Evolutionary conservation across 2,113 vertebrate species (phyloP).

Genomic region (Terrapene triunguis): DNA sequence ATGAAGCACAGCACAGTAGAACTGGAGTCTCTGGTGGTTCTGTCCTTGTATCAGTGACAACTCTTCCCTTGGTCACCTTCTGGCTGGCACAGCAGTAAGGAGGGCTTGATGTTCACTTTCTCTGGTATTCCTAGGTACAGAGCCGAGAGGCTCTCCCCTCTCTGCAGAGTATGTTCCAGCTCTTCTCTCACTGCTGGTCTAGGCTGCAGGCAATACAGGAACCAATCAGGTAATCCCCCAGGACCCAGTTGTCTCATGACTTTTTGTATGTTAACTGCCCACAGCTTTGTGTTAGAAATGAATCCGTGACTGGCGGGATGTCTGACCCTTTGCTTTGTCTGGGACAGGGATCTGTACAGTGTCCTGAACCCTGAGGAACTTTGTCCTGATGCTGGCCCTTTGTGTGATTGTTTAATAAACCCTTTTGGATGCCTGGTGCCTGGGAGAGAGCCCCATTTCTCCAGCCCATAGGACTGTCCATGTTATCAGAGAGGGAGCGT

Average conservation of each 20-base stretch:
- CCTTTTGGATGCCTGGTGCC: not conserved
- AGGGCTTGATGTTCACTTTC: not conserved
- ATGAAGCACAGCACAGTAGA: not conserved
- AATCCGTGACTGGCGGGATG: not conserved
- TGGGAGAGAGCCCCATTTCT: not conserved
- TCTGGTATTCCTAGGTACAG: constrained; percentile 48
- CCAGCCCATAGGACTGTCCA: not conserved
- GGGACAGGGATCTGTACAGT: not conserved
- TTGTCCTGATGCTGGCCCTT: not conserved
- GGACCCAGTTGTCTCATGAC: not conserved
- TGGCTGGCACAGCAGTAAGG: not conserved
- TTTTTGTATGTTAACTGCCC: not conserved
- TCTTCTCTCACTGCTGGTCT: constrained; percentile 90
- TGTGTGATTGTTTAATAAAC: not conserved
- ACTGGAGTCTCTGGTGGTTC: not conserved
- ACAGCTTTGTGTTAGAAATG: not conserved
- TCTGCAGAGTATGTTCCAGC: constrained; percentile 87
- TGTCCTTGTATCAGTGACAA: not conserved
- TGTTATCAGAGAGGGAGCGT: not conserved
- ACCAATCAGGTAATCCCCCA: constrained; percentile 83
- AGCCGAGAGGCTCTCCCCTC: constrained; percentile 26
- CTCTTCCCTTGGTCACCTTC: not conserved
- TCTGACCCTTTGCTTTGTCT: not conserved
- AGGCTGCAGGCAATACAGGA: constrained; percentile 89
- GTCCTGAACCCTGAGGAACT: not conserved